phyloP scores from a whole-genome alignment of 2,113 vertebrate species.

The Sigmodon hispidus region DNA sequence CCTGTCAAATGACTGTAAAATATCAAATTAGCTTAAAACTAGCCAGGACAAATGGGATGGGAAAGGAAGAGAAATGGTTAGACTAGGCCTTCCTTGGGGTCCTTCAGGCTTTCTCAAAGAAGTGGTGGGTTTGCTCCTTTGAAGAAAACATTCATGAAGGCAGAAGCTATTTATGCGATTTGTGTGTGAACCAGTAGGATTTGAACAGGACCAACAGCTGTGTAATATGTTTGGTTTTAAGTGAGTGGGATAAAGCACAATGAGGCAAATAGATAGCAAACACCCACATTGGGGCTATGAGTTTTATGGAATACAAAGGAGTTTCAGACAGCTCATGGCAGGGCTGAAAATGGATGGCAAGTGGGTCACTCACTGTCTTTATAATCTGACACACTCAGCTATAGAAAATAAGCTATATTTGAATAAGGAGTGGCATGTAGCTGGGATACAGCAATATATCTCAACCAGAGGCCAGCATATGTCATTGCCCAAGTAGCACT shows the following conservation, averaged over 20 bases:
- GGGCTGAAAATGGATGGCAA: not conserved
- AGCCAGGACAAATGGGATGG: not conserved
- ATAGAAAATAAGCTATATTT: not conserved
- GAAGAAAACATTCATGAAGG: not conserved
- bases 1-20: not conserved
- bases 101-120: not conserved
- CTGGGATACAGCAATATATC: not conserved
- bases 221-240: not conserved
- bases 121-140: not conserved
- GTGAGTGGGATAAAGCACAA: not conserved
- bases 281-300: not conserved
- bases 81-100: not conserved
- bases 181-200: not conserved
- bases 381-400: not conserved
- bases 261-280: not conserved
- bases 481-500: not conserved
- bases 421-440: not conserved
- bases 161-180: not conserved
- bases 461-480: conserved; percentile 8
- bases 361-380: not conserved
- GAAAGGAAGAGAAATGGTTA: not conserved
- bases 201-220: not conserved
- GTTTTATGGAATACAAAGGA: not conserved
- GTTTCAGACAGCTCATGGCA: not conserved
- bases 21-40: not conserved